phyloP scores from a whole-genome alignment of 1,140 invertebrate genomes.

The Anastrepha ludens region DNA sequence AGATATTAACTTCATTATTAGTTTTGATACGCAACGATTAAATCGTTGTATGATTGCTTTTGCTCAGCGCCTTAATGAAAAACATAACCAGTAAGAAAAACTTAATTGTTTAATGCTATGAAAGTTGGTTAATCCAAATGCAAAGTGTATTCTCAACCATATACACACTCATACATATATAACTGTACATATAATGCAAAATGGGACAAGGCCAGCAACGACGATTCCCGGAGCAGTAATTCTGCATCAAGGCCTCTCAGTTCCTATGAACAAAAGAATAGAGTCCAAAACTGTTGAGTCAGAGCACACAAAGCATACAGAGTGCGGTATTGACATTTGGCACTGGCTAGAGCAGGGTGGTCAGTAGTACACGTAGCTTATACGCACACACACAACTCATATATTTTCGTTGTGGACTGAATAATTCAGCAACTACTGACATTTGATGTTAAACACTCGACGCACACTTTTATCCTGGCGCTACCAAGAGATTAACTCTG shows the following conservation, averaged over 20 bases:
- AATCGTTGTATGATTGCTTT: too few species aligned
- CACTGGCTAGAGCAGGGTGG: background rate
- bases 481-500: background rate
- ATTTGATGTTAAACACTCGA: constrained; percentile 39
- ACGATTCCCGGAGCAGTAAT: constrained; percentile 28
- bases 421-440: constrained; percentile 44
- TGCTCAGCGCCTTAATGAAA: too few species aligned
- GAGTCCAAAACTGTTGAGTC: background rate
- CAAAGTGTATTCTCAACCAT: too few species aligned
- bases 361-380: background rate
- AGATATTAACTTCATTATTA: too few species aligned
- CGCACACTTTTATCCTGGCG: background rate
- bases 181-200: background rate
- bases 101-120: too few species aligned
- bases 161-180: too few species aligned
- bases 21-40: too few species aligned
- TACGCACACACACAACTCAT: background rate
- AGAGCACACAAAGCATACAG: background rate
- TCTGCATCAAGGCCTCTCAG: background rate
- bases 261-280: constrained; percentile 18
- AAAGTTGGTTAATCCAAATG: too few species aligned
- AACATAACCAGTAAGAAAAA: too few species aligned
- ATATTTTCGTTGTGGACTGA: background rate
- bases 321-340: constrained; percentile 14
- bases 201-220: constrained; percentile 29